Conservation (phyloP, 2,797 vertebrate species). For the Spinus olivaceus region DNA sequence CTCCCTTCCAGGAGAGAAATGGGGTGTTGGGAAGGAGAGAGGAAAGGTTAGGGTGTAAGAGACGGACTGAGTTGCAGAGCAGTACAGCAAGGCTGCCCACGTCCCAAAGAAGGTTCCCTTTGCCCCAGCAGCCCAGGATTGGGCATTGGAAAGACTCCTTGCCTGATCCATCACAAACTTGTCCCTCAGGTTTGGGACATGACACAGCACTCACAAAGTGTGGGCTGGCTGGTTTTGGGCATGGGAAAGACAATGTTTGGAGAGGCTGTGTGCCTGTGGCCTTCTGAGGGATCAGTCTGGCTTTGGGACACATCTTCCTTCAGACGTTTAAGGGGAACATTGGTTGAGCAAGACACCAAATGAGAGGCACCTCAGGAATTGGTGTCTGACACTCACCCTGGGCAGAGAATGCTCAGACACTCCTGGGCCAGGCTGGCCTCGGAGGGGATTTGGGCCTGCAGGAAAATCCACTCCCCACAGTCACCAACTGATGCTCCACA, state of each 20-base stretch:
- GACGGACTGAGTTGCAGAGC: background rate
- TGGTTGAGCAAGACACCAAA: background rate
- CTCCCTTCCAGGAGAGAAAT: background rate
- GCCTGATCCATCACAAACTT: background rate
- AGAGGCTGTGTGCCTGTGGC: accelerated
- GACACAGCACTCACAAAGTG: background rate
- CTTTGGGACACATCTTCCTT: background rate
- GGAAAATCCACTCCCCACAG: background rate
- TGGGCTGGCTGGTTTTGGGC: background rate
- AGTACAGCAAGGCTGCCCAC: background rate
- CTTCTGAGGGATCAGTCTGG: background rate
- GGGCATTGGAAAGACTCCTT: background rate
- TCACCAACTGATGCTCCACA: accelerated
- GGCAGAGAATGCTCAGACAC: background rate
- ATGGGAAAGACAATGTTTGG: accelerated
- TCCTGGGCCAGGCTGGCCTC: background rate
- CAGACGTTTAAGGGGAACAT: background rate
- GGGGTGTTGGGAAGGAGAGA: background rate
- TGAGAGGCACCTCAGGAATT: background rate
- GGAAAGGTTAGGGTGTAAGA: background rate
- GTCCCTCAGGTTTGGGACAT: background rate
- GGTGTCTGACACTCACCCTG: background rate
- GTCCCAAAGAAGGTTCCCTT: background rate
- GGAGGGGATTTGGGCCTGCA: background rate
- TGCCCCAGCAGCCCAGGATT: background rate